Evolutionary conservation across 1,140 invertebrate genomes (phyloP), one percentile per base, ranked within the genome.

Genomic region (Chlorops oryzae): DNA sequence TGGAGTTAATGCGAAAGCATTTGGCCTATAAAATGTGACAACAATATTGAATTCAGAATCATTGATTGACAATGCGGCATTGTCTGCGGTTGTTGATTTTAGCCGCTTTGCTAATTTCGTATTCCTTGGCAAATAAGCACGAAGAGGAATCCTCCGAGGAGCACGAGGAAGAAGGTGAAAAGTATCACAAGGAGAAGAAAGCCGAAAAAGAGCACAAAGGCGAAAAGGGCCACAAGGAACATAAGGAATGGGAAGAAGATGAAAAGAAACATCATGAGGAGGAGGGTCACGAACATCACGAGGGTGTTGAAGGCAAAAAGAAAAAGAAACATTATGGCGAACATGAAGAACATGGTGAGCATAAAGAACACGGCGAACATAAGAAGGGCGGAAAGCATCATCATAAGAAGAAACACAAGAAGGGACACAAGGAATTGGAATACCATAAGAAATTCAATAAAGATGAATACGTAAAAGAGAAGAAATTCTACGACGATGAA

Each of bases 391-490:
- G 80, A 15, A 81, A 86, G 54, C 81, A 82, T 59, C 82, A 82
- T 18, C 79, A 82, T 56, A 83, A 83, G 59, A 81, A 82, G 55
- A 79, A 80, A 13, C 79, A 82, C 59, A 81, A 82, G 55, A 84
- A 85, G 54, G 82, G 83, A 1, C 81, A 83, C 56, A 84, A 81
- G 47, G 82, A 82, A 12, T 76, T 79, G 62, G 86, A 86, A 17
- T 87, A 85, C 65, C 84, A 87, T 67, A 85, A 88, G 63, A 88
- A 88, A 59, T 84, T 85, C 58, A 84, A 88, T 67, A 87, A 88
- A 58, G 84, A 87, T 48, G 86, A 86, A 47, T 87, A 85, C 63
- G 80, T 86, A 63, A 88, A 88, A 57, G 81, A 87, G 52, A 85
- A 88, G 64, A 85, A 87, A 66, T 86, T 87, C 77, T 86, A 86